Conservation (phyloP, 2,113 vertebrate genomes). For the Odocoileus hemionus region DNA sequence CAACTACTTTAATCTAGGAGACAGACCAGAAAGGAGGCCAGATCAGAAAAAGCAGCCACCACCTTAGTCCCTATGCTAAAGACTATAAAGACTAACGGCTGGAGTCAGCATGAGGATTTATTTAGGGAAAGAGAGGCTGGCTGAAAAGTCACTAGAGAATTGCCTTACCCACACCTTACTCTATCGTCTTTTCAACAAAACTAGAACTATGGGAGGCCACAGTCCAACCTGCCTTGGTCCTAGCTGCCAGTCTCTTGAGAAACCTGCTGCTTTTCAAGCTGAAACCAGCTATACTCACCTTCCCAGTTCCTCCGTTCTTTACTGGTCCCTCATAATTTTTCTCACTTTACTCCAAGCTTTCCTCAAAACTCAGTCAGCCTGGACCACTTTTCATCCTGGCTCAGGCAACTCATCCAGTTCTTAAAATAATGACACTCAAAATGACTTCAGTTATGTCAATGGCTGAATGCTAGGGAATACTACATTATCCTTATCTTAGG, state of each 20-base stretch:
- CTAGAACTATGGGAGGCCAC: not conserved
- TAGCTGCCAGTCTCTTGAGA: not conserved
- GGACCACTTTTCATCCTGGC: not conserved
- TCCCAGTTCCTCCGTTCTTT: not conserved
- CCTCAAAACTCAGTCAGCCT: not conserved
- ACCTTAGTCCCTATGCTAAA: not conserved
- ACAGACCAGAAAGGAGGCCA: not conserved
- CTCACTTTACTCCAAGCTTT: not conserved
- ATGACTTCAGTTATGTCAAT: not conserved
- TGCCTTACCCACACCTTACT: not conserved
- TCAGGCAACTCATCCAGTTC: not conserved
- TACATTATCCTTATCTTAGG: not conserved
- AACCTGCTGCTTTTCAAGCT: not conserved
- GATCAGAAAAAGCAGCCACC: not conserved
- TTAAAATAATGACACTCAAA: not conserved
- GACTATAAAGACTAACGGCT: not conserved
- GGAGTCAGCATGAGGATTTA: not conserved
- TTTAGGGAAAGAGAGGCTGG: not conserved
- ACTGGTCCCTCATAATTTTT: not conserved
- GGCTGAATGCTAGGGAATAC: not conserved
- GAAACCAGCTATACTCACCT: not conserved
- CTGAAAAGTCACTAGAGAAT: not conserved
- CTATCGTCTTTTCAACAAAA: not conserved
- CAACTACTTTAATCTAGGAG: not conserved
- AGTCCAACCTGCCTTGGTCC: not conserved